phyloP scores from a whole-genome alignment of 1,140 invertebrate species.

The Bombus impatiens region DNA sequence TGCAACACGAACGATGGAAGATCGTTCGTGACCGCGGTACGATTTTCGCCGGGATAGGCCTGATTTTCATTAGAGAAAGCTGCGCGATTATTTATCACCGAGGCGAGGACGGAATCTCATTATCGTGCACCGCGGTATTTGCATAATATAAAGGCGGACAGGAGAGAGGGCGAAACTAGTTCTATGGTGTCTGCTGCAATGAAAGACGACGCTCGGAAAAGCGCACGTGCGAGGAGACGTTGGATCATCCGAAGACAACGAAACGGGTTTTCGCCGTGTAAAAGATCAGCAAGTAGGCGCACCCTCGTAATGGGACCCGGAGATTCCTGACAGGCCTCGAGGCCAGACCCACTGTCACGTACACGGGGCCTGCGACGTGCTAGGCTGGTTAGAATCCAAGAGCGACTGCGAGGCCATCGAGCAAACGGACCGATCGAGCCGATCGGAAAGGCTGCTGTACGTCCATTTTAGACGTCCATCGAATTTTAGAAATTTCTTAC shows the following conservation, averaged over 20 bases:
- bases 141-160: constrained; percentile 47
- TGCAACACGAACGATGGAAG: too few species aligned
- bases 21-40: too few species aligned
- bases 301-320: constrained; percentile 65
- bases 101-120: constrained; percentile 40
- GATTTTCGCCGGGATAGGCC: neutral
- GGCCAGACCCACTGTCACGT: constrained; percentile 64
- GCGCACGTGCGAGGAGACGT: constrained; percentile 14
- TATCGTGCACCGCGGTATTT: constrained; percentile 17
- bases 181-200: constrained; percentile 5
- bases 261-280: constrained; percentile 67
- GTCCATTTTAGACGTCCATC: constrained; percentile 44
- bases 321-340: constrained; percentile 68
- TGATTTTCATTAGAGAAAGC: constrained; percentile 39
- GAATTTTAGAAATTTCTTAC: neutral
- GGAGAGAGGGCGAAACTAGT: constrained; percentile 18
- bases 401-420: constrained; percentile 42
- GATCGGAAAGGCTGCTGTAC: constrained; percentile 44
- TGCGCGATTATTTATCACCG: constrained; percentile 29
- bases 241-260: constrained; percentile 46
- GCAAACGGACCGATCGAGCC: constrained; percentile 6
- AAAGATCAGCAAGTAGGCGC: constrained; percentile 69
- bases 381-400: constrained; percentile 59
- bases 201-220: constrained; percentile 45
- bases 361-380: constrained; percentile 58